phyloP scores from a whole-genome alignment of 1,140 invertebrate species.

The Drosophila leontia region DNA sequence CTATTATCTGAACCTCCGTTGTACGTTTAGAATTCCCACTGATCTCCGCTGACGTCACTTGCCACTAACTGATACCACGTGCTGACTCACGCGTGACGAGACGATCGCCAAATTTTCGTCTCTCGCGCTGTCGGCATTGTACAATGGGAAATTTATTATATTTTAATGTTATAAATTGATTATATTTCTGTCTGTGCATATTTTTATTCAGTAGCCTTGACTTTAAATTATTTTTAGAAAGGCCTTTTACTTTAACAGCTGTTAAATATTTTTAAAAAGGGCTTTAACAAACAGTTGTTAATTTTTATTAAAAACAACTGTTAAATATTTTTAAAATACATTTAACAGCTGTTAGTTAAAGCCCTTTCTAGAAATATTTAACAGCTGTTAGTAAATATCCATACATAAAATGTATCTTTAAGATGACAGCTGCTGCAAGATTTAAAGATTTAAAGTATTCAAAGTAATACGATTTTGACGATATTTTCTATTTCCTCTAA shows the following conservation, averaged over 20 bases:
- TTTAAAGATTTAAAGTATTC: no score
- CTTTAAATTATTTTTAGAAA: neutral
- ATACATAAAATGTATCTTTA: no score
- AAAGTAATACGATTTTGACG: no score
- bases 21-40: neutral
- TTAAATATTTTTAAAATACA: neutral
- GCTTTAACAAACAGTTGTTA: no score
- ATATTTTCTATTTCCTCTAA: no score
- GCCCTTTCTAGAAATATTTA: neutral
- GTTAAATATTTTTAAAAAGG: no score
- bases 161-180: neutral
- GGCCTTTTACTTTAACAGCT: no score
- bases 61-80: conserved; percentile 1
- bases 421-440: no score
- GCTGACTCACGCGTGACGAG: conserved; percentile 24
- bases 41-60: conserved; percentile 5
- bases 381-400: neutral
- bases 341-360: neutral
- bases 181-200: neutral
- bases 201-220: neutral
- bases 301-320: no score
- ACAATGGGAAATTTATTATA: neutral
- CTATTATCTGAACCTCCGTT: no score
- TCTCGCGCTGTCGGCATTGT: conserved; percentile 4
- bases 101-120: neutral